phyloP scores from a whole-genome alignment of 1,140 invertebrate species.

The Amphibalanus amphitrite region DNA sequence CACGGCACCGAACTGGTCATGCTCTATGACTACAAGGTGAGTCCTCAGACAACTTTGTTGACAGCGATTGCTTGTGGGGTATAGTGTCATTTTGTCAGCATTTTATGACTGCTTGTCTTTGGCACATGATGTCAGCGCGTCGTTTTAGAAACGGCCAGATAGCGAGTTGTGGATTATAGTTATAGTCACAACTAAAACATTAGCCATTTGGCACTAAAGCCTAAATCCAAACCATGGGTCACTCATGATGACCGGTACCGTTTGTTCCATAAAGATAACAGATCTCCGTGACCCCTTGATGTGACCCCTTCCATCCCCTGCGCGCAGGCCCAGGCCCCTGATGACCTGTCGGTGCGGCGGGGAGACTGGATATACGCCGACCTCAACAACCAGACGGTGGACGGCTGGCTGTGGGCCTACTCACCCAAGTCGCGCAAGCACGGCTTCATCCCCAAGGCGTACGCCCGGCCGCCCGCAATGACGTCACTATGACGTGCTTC shows the following conservation, averaged over 20 bases:
- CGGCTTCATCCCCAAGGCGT: conserved; percentile 87
- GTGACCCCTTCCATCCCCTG: conserved; percentile 12
- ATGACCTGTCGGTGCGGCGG: conserved; percentile 69
- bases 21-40: conserved; percentile 79
- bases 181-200: too few relatives aligned
- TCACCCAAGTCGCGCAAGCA: conserved; percentile 80
- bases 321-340: conserved; percentile 62
- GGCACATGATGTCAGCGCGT: too few relatives aligned
- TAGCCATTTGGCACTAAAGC: too few relatives aligned
- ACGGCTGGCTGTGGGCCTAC: conserved; percentile 89
- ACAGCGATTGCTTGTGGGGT: too few relatives aligned
- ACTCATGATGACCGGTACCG: too few relatives aligned
- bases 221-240: too few relatives aligned
- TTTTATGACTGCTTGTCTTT: too few relatives aligned
- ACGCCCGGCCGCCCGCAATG: conserved; percentile 79
- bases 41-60: neutral
- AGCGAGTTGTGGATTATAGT: too few relatives aligned
- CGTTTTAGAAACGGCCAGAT: too few relatives aligned
- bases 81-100: too few relatives aligned
- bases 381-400: conserved; percentile 76
- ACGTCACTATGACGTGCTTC: conserved; percentile 29
- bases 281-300: too few relatives aligned
- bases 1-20: conserved; percentile 80
- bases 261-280: too few relatives aligned
- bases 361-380: conserved; percentile 92